phyloP scores from a whole-genome alignment of 2,113 vertebrate species.

The Edolisoma coerulescens region DNA sequence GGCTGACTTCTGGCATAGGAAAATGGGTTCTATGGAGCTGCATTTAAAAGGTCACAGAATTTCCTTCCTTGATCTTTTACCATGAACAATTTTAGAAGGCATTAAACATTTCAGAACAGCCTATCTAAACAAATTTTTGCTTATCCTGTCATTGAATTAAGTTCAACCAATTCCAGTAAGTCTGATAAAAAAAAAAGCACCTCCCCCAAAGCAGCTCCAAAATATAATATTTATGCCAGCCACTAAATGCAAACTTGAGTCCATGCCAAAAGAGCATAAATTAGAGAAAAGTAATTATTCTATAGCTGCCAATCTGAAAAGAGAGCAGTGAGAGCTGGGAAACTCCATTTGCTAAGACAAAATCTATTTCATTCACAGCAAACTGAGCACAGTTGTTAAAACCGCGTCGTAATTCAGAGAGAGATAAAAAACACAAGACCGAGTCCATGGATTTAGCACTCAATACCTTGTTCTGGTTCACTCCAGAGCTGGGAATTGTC shows the following conservation, averaged over 20 bases:
- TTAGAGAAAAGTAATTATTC: background rate
- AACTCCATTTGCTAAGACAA: background rate
- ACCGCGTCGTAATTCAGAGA: background rate
- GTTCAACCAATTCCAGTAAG: conserved; percentile 25
- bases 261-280: background rate
- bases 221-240: background rate
- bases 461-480: background rate
- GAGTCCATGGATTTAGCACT: background rate
- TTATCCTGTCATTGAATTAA: conserved; percentile 33
- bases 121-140: conserved; percentile 23
- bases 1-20: background rate
- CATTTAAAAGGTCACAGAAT: conserved; percentile 23
- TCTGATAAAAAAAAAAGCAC: background rate
- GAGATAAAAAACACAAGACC: background rate
- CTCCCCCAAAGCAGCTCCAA: background rate
- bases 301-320: background rate
- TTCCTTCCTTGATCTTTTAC: conserved; percentile 51
- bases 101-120: background rate
- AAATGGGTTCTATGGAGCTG: background rate
- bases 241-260: background rate
- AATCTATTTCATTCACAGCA: background rate
- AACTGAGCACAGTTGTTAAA: background rate
- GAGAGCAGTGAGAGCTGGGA: background rate
- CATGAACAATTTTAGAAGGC: conserved; percentile 35
- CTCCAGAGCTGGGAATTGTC: background rate